Conservation (phyloP, 2,888 invertebrate species). For the Agonopterix subpropinquella region DNA sequence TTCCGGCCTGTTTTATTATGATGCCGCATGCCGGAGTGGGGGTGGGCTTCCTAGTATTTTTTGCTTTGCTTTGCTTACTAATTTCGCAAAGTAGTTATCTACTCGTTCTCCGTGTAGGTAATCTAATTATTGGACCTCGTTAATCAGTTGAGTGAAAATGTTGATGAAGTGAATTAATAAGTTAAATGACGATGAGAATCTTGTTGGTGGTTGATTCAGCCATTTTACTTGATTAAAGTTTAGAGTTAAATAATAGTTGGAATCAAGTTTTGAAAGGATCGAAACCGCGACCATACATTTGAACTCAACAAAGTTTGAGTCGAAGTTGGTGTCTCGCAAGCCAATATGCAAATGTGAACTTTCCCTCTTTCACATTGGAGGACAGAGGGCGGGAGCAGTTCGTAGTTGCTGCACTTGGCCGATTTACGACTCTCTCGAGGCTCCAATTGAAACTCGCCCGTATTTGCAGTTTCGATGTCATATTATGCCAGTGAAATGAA, state of each 20-base stretch:
- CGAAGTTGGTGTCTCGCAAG: slow-evolving; percentile 21
- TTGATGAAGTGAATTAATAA: too few relatives aligned
- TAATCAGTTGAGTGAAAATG: too few relatives aligned
- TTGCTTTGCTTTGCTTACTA: too few relatives aligned
- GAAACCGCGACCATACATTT: not conserved
- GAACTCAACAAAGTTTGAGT: slow-evolving; percentile 21
- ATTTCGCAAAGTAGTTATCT: too few relatives aligned
- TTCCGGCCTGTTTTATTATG: slow-evolving; percentile 47
- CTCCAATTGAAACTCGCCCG: slow-evolving; percentile 46
- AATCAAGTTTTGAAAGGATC: not conserved
- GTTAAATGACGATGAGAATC: too few relatives aligned
- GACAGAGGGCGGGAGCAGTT: slow-evolving; percentile 15
- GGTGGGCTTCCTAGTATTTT: not conserved
- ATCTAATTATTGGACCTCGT: too few relatives aligned
- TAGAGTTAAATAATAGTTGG: slow-evolving; percentile 6
- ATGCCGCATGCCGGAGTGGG: too few relatives aligned
- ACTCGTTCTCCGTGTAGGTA: too few relatives aligned
- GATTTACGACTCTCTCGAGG: slow-evolving; percentile 51
- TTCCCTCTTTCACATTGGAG: slow-evolving; percentile 44
- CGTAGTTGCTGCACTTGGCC: slow-evolving; percentile 56
- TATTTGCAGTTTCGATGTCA: slow-evolving; percentile 9
- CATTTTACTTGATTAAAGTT: too few relatives aligned
- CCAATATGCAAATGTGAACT: slow-evolving; percentile 66
- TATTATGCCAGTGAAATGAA: not conserved
- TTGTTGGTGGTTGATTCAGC: too few relatives aligned